phyloP scores from a whole-genome alignment of 2,888 invertebrate genomes.

The Drosophila yooni region DNA sequence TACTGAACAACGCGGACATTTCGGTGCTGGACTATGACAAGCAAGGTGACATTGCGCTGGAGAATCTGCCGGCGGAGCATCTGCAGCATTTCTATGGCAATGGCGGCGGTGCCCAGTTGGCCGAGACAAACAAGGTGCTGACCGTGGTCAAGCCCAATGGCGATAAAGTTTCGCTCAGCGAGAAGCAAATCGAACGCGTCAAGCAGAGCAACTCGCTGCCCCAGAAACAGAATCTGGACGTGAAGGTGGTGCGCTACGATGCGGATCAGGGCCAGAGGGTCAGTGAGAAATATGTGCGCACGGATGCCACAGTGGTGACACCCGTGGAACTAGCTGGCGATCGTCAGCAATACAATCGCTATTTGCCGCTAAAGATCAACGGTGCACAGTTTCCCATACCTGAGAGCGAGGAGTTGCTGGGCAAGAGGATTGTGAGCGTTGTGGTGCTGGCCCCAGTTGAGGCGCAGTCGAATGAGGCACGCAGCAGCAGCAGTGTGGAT shows the following conservation, averaged over 20 bases:
- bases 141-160: constrained; percentile 89
- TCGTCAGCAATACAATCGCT: constrained; percentile 92
- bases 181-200: constrained; percentile 86
- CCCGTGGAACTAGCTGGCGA: constrained; percentile 90
- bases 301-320: constrained; percentile 89
- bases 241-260: constrained; percentile 94
- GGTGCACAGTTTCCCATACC: constrained; percentile 94
- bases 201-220: constrained; percentile 80
- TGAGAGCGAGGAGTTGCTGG: constrained; percentile 90
- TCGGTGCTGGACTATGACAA: constrained; percentile 95
- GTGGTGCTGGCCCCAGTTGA: constrained; percentile 94
- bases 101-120: constrained; percentile 91
- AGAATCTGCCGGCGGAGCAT: constrained; percentile 93
- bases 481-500: constrained; percentile 85
- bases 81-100: constrained; percentile 93
- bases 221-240: constrained; percentile 89
- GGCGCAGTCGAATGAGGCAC: constrained; percentile 86
- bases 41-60: constrained; percentile 93
- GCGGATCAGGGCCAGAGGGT: constrained; percentile 91
- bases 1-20: constrained; percentile 94
- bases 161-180: constrained; percentile 86
- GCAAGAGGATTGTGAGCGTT: constrained; percentile 92
- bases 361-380: constrained; percentile 93
- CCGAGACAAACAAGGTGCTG: constrained; percentile 89
- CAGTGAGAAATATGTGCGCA: constrained; percentile 90